Evolutionary conservation across 2,113 vertebrate genomes (phyloP).

Genomic region (Syngnathoides biaculeatus): DNA sequence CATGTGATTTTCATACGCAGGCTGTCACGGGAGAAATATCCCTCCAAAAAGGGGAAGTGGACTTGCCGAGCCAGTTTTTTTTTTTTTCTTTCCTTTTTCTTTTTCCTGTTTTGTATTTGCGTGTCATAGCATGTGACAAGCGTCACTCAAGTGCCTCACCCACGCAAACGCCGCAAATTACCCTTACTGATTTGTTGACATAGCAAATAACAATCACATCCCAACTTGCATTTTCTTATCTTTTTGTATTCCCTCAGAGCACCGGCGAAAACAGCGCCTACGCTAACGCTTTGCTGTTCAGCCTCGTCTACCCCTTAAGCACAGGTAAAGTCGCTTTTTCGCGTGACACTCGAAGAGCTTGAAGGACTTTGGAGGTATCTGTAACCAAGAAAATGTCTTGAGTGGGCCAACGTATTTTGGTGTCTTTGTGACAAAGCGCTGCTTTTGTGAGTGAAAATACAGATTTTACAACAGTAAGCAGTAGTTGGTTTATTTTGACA

Average conservation of each 20-base stretch:
- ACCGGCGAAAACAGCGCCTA: background rate
- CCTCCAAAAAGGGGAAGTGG: slow-evolving; percentile 2
- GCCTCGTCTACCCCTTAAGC: background rate
- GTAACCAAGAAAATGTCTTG: too few relatives aligned
- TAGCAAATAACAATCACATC: background rate
- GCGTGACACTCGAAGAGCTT: too few relatives aligned
- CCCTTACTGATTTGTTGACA: background rate
- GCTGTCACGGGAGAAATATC: background rate
- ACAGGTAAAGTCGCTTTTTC: slow-evolving; percentile 1
- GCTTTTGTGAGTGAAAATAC: too few relatives aligned
- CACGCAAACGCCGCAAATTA: background rate
- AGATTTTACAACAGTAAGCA: too few relatives aligned
- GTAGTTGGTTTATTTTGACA: background rate
- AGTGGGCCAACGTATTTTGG: too few relatives aligned
- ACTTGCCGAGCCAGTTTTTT: background rate
- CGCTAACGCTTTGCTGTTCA: background rate
- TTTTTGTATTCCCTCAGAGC: background rate
- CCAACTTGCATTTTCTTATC: background rate
- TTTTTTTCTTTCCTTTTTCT: background rate
- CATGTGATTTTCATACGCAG: background rate
- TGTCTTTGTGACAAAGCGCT: too few relatives aligned
- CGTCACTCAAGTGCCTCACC: background rate
- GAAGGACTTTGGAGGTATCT: too few relatives aligned
- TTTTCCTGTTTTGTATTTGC: background rate
- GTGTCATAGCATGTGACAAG: background rate